Evolutionary conservation across 2,888 invertebrate species (phyloP).

Genomic region (Archips xylosteana): DNA sequence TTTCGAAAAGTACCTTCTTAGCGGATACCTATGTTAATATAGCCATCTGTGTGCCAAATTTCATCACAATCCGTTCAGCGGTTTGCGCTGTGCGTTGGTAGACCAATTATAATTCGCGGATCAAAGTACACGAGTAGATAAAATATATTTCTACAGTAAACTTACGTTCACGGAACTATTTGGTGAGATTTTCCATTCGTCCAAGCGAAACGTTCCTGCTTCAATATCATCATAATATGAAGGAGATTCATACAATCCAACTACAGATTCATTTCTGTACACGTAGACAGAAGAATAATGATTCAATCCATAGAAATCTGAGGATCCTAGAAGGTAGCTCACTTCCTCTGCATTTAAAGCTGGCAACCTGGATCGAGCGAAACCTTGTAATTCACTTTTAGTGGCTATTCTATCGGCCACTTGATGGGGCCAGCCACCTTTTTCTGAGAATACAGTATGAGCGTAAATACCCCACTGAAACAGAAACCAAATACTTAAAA

Average conservation of each 20-base stretch:
- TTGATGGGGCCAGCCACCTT: conserved; percentile 84
- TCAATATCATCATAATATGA: conserved; percentile 18
- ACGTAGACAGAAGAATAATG: conserved; percentile 78
- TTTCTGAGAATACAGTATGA: conserved; percentile 82
- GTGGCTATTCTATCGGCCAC: conserved; percentile 80
- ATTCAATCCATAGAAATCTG: conserved; percentile 88
- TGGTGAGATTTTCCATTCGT: conserved; percentile 11
- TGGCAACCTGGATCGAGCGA: conserved; percentile 78
- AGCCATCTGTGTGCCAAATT: no score
- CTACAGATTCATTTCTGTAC: conserved; percentile 9
- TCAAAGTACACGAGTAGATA: no score
- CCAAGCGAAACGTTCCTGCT: neutral
- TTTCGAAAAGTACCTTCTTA: no score
- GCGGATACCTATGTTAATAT: no score
- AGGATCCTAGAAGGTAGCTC: conserved; percentile 71
- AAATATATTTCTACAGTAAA: neutral
- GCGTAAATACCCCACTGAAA: conserved; percentile 80
- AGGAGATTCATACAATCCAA: conserved; percentile 9
- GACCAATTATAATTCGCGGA: no score
- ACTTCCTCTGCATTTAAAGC: conserved; percentile 82
- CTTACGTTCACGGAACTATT: conserved; percentile 6
- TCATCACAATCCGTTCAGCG: no score
- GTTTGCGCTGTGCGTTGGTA: no score
- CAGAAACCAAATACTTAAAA: conserved; percentile 10
- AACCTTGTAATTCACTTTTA: conserved; percentile 79